These are phyloP conservation scores for Semnornis frantzii DNA, from an alignment of 2,113 vertebrate species.

Conservation along the genomic window DNA sequence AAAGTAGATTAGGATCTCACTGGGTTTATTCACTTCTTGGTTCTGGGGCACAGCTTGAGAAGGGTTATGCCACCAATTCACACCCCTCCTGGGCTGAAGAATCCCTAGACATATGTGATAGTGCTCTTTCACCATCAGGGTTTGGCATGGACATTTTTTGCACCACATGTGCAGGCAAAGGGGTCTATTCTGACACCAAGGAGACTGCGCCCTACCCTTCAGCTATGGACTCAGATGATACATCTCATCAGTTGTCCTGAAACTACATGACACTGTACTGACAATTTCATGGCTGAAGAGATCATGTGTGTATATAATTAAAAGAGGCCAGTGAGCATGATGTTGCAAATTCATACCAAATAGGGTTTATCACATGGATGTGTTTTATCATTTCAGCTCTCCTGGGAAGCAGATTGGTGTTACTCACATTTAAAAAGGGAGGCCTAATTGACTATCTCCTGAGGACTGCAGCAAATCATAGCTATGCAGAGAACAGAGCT, in stretches of 20 bases:
- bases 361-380: background rate
- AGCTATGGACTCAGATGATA: background rate
- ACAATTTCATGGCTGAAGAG: background rate
- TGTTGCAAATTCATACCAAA: background rate
- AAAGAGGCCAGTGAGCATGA: background rate
- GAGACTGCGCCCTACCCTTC: background rate
- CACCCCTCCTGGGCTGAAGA: fast-evolving
- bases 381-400: background rate
- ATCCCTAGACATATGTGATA: fast-evolving
- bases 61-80: fast-evolving
- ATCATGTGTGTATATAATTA: background rate
- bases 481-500: background rate
- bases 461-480: background rate
- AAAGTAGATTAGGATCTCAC: background rate
- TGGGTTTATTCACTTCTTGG: background rate
- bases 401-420: background rate
- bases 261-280: background rate
- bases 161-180: background rate
- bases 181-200: background rate
- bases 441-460: background rate
- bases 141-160: background rate
- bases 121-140: background rate
- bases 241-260: background rate
- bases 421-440: background rate
- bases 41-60: background rate